Percentiles rank a stretch among this genome's conserved stretches.
Conservation (phyloP, 2,888 invertebrate genomes). For the Boloria euphrosyne region DNA sequence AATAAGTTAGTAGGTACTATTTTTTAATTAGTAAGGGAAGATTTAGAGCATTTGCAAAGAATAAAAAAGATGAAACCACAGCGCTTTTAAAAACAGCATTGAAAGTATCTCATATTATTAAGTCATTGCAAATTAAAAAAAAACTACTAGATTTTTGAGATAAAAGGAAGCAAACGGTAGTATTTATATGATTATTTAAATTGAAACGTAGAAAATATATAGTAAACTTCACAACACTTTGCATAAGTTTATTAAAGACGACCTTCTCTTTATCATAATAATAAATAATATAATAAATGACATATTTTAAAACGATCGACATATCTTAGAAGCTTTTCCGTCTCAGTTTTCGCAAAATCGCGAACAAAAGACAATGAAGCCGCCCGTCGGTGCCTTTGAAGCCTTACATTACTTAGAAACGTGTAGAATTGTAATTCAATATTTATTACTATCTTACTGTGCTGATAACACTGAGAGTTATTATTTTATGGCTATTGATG, state of each 20-base stretch:
- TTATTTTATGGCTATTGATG: constrained; percentile 20
- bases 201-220: not conserved
- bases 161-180: too few species aligned
- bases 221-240: not conserved
- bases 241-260: too few species aligned
- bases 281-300: not conserved
- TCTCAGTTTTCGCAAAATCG: constrained; percentile 50
- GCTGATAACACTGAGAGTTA: constrained; percentile 37
- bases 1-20: too few species aligned
- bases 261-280: too few species aligned
- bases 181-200: too few species aligned
- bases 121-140: too few species aligned
- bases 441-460: constrained; percentile 54
- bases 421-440: constrained; percentile 58
- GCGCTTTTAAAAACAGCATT: too few species aligned
- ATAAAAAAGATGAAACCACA: too few species aligned
- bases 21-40: too few species aligned
- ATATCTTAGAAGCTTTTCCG: constrained; percentile 32
- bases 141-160: too few species aligned
- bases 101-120: too few species aligned
- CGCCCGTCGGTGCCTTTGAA: constrained; percentile 47
- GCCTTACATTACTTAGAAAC: constrained; percentile 57
- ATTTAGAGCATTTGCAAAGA: too few species aligned
- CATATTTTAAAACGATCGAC: constrained; percentile 1
- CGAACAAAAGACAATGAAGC: constrained; percentile 47